Evolutionary conservation across 2,888 invertebrate genomes (phyloP).

Genomic region (Ormyrus rosae): DNA sequence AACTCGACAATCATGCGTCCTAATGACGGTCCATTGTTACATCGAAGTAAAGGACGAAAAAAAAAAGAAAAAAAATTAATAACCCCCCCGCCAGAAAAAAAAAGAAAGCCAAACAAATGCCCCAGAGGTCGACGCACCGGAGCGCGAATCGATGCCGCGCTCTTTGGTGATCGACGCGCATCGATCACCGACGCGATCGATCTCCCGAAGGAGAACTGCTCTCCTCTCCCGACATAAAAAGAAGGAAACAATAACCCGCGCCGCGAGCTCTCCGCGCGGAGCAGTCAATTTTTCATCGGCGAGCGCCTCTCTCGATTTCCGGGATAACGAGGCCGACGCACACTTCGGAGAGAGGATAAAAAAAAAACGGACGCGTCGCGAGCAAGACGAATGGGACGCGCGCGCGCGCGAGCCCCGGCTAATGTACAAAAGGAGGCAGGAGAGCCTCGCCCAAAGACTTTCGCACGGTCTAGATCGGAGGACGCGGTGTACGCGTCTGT

Average conservation of each 20-base stretch:
- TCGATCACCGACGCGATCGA: conserved; percentile 20
- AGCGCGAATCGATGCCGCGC: conserved; percentile 9
- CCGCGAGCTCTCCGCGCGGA: conserved; percentile 5
- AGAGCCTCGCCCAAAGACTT: conserved; percentile 24
- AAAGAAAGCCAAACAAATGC: conserved; percentile 7
- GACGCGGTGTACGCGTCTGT: conserved; percentile 1
- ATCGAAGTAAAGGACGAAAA: neutral
- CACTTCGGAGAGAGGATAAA: neutral
- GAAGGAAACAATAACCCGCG: conserved; percentile 15
- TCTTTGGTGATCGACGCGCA: conserved; percentile 3
- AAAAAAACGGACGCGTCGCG: conserved; percentile 15
- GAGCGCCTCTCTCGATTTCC: conserved; percentile 26
- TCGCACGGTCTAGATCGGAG: conserved; percentile 51
- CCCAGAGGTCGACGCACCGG: conserved; percentile 33
- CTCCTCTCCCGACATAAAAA: neutral
- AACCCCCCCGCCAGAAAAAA: neutral
- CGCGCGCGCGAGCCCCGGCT: neutral
- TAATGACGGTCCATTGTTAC: no score
- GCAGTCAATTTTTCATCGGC: conserved; percentile 42
- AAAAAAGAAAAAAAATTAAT: neutral
- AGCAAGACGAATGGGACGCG: neutral
- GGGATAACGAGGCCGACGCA: conserved; percentile 31
- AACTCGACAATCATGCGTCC: no score
- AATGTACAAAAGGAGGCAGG: neutral
- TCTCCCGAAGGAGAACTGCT: neutral